Evolutionary conservation across 2,113 vertebrate species (phyloP), one percentile per base, ranked within the genome.

Genomic region (Actenoides hombroni): DNA sequence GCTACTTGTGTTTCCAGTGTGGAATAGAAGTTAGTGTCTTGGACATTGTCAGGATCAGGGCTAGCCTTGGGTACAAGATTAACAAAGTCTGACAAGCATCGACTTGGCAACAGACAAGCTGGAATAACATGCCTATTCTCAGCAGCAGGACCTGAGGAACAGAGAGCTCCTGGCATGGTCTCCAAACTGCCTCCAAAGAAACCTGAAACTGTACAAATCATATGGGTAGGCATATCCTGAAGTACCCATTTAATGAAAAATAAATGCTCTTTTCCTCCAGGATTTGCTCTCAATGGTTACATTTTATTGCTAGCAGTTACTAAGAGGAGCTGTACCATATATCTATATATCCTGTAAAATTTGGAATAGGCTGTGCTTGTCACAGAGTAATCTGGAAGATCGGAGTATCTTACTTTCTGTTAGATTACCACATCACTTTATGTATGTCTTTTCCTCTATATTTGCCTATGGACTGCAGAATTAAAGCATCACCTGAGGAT

Each of bases 211-310:
- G 40, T 40, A 90, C 75, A 90, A 51, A 83, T 86, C 40, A 25
- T 63, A 39, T 51, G 46, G 8, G 11, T 46, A 86, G 60, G 76
- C 91, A 67, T 93, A 92, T 74, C 83, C 83, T 88, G 88, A 88
- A 95, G 83, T 78, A 60, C 13, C 24, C 33, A 51, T 96, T 95
- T 95, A 96, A 88, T 94, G 85, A 70, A 92, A 96, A 91, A 95
- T 93, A 96, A 96, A 86, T 86, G 60, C 31, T 81, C 49, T 29
- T 82, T 88, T 96, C 60, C 64, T 96, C 61, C 48, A 91, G 85
- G 79, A 83, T 59, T 83, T 60, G 51, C 56, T 88, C 14, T 92
- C 74, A 42, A 28, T 63, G 51, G 28, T 5, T 83, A 26, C 71
- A 21, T 88, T 95, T 94, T 92, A 70, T 81, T 95, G 81, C 61